phyloP scores from a whole-genome alignment of 2,113 vertebrate genomes.

The Struthidea cinerea region DNA sequence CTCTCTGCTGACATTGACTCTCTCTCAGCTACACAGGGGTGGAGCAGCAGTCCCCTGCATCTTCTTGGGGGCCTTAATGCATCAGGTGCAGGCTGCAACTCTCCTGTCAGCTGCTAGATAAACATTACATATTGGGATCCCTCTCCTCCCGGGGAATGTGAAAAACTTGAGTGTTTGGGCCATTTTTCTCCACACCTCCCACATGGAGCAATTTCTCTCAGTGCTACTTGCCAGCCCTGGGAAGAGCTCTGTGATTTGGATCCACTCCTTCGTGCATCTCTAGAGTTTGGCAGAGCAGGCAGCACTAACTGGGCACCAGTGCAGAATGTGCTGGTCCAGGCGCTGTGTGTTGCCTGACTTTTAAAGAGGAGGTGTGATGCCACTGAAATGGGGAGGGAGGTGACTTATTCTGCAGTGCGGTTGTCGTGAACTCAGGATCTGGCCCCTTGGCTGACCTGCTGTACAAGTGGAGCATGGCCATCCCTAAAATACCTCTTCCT shows the following conservation, averaged over 20 bases:
- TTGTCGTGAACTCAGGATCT: not conserved
- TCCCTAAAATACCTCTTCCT: not conserved
- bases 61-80: not conserved
- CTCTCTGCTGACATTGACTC: not conserved
- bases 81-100: not conserved
- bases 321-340: not conserved
- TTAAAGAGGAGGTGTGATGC: not conserved
- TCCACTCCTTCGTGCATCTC: not conserved
- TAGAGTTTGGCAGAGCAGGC: not conserved
- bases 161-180: constrained; percentile 4
- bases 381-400: not conserved
- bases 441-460: not conserved
- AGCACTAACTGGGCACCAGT: not conserved
- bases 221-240: not conserved
- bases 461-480: not conserved
- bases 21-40: not conserved
- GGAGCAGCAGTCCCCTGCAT: not conserved
- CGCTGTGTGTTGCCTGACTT: not conserved
- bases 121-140: not conserved
- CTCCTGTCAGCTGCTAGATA: not conserved
- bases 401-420: not conserved
- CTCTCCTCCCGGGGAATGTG: not conserved
- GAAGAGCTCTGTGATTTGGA: constrained; percentile 3
- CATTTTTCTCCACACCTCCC: not conserved
- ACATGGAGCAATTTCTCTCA: not conserved